A percentile compares a stretch with the other conserved stretches of the same genome.
phyloP scores from a whole-genome alignment of 2,888 invertebrate species.

The Sarcophaga subvicina region DNA sequence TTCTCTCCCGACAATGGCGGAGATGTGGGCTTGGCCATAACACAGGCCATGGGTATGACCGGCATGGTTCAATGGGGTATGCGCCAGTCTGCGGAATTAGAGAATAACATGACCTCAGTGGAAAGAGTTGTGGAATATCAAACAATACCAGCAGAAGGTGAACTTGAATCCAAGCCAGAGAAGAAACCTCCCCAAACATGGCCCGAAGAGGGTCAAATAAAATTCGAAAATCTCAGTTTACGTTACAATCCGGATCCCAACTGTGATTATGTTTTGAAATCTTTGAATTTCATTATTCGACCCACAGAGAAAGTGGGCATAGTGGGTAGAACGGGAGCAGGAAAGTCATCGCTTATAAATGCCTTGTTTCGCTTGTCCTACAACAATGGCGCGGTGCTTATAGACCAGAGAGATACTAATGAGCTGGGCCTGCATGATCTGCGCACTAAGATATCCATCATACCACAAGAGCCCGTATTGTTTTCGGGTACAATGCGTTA shows the following conservation, averaged over 20 bases:
- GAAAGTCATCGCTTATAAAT: slow-evolving; percentile 87
- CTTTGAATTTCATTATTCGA: slow-evolving; percentile 85
- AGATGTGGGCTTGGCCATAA: slow-evolving; percentile 90
- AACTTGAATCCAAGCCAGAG: slow-evolving; percentile 85
- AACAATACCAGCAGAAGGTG: slow-evolving; percentile 81
- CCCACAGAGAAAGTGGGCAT: slow-evolving; percentile 87
- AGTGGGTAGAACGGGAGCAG: slow-evolving; percentile 88
- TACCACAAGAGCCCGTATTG: slow-evolving; percentile 92
- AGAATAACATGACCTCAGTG: slow-evolving; percentile 94
- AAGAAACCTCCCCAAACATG: slow-evolving; percentile 87
- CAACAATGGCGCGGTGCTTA: slow-evolving; percentile 89
- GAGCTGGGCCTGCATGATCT: slow-evolving; percentile 89
- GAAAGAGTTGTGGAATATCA: slow-evolving; percentile 90
- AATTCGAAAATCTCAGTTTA: slow-evolving; percentile 87
- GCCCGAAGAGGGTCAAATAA: slow-evolving; percentile 88
- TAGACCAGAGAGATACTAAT: slow-evolving; percentile 90
- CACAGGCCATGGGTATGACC: slow-evolving; percentile 89
- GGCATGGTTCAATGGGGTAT: slow-evolving; percentile 91
- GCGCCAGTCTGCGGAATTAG: slow-evolving; percentile 94
- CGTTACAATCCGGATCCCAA: slow-evolving; percentile 86
- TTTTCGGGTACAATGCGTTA: slow-evolving; percentile 94
- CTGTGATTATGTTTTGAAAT: slow-evolving; percentile 89
- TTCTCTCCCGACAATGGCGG: slow-evolving; percentile 87
- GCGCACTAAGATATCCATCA: slow-evolving; percentile 90
- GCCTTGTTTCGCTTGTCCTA: slow-evolving; percentile 91